Conservation (phyloP, 53 echinoderm and acorn worm species). For the Actinopyga echinites region DNA sequence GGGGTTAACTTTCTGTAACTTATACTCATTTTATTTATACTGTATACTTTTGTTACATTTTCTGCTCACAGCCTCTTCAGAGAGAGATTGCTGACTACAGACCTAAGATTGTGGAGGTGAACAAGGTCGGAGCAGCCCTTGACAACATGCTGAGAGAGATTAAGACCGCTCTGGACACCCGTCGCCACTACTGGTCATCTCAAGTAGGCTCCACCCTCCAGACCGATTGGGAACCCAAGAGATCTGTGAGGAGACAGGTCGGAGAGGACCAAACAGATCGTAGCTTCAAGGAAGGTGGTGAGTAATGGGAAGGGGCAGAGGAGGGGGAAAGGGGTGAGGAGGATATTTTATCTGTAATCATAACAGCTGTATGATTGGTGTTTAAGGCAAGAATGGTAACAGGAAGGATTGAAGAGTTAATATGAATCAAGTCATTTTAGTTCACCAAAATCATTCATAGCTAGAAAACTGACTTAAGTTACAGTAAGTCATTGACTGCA, state of each 20-base stretch:
- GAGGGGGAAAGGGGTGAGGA: no score
- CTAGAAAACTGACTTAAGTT: no score
- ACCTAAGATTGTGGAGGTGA: slow-evolving; percentile 93
- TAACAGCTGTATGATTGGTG: no score
- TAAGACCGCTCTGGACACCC: slow-evolving; percentile 65
- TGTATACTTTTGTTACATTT: neutral
- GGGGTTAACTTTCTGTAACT: no score
- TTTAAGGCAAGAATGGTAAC: no score
- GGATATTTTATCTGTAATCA: no score
- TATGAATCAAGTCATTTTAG: no score
- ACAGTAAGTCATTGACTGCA: no score
- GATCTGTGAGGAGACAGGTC: slow-evolving; percentile 33
- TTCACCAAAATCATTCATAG: no score
- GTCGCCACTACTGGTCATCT: slow-evolving; percentile 97
- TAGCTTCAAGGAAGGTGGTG: slow-evolving; percentile 64
- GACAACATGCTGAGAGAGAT: slow-evolving; percentile 89
- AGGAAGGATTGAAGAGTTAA: no score
- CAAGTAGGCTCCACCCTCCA: slow-evolving; percentile 91
- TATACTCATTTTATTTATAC: no score
- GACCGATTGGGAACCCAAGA: slow-evolving; percentile 88
- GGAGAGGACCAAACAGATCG: slow-evolving; percentile 61
- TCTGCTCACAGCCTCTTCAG: slow-evolving; percentile 72
- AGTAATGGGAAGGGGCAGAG: neutral
- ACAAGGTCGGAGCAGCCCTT: slow-evolving; percentile 89
- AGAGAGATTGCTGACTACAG: slow-evolving; percentile 93